Percentiles rank a stretch among this genome's conserved stretches.
Conservation (phyloP, 2,888 invertebrate genomes). For the Morpho deidamia region DNA sequence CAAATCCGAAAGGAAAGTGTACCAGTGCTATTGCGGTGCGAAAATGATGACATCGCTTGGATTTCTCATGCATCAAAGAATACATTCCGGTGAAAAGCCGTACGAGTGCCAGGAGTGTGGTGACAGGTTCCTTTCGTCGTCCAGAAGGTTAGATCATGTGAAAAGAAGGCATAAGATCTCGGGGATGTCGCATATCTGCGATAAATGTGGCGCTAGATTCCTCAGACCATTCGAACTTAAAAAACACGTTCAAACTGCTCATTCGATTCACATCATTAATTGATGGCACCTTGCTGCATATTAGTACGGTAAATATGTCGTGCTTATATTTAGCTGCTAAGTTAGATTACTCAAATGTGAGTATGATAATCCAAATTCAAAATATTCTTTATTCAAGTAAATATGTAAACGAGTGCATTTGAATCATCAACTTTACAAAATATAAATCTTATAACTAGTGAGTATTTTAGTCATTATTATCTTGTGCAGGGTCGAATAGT, state of each 20-base stretch:
- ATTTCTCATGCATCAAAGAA: constrained; percentile 50
- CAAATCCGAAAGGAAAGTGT: constrained; percentile 38
- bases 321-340: too few species aligned
- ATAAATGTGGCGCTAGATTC: constrained; percentile 52
- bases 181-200: constrained; percentile 51
- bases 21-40: constrained; percentile 53
- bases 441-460: too few species aligned
- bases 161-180: constrained; percentile 51
- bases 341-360: too few species aligned
- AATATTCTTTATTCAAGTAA: too few species aligned
- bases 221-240: constrained; percentile 57
- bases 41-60: constrained; percentile 51
- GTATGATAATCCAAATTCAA: too few species aligned
- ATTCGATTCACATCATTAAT: too few species aligned
- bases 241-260: constrained; percentile 44
- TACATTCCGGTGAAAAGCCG: constrained; percentile 56
- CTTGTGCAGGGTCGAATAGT: too few species aligned
- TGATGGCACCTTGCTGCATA: too few species aligned
- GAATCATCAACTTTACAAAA: not conserved
- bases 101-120: constrained; percentile 55
- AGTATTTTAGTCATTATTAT: too few species aligned
- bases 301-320: too few species aligned
- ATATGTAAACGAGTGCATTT: not conserved
- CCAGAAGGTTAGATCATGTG: constrained; percentile 55
- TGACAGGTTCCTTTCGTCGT: constrained; percentile 57